Evolutionary conservation across 2,888 invertebrate species (phyloP), one percentile per base, ranked within the genome.

Genomic region (Boloria euphrosyne): DNA sequence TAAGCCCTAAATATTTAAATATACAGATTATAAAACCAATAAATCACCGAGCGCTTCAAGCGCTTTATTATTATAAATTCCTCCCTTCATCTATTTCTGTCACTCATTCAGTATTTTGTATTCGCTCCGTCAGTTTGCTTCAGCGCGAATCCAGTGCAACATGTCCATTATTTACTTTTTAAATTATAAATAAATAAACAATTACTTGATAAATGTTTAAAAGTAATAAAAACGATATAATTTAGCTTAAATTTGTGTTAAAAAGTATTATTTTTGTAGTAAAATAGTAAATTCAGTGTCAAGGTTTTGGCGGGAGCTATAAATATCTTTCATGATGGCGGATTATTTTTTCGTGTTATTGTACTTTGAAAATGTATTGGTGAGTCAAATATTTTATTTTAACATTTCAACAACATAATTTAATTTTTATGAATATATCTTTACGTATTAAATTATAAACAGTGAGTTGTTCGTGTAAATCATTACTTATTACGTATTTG

Each of bases 11-110:
- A 31, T 10, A 38, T 38, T 38, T 7, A 43, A 50, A 50, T 17
- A 17, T 49, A 49, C n/a, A 59, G 17, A 59, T 50, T 14, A 50
- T 59, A 59, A 61, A 55, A 38, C 49, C 55, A 63, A 50, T 59
- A 54, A 54, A 16, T 55, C 17, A 13, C 22, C 44, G 17, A 84
- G 84, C 86, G 85, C 79, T 82, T 67, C 71, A 73, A 72, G 67
- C 75, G 78, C 78, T 83, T 59, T 60, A 18, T 58, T 57, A 57
- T 64, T 67, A 66, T 44, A 53, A 68, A 80, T 80, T 80, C 87
- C 84, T 80, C 87, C 88, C 89, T 82, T 82, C 80, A 78, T 81
- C 87, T 87, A 87, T 89, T 87, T 86, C 82, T 85, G 87, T 86
- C 83, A 85, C 79, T 86, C 87, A 87, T 87, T 88, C 84, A 83